Percentiles rank a stretch among this genome's conserved stretches.
phyloP scores from a whole-genome alignment of 2,797 vertebrate species.

The Enteromius argenteus region DNA sequence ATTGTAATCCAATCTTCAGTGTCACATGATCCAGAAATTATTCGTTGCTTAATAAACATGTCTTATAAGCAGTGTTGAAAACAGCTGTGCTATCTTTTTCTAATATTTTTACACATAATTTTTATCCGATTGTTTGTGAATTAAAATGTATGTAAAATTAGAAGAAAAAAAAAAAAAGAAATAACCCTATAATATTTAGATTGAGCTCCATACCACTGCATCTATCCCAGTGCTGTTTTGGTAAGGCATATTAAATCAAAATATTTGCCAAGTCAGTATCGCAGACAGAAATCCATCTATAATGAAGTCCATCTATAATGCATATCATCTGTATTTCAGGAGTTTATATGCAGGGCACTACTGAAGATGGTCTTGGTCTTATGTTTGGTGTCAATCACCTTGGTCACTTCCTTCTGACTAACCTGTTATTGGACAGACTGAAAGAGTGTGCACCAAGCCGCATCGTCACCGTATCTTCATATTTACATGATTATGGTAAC shows the following conservation, averaged over 20 bases:
- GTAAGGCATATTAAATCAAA: not conserved
- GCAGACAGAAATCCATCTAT: not conserved
- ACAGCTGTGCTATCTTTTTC: not conserved
- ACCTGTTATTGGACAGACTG: slow-evolving; percentile 70
- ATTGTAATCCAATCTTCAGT: not conserved
- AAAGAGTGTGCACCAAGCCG: slow-evolving; percentile 70
- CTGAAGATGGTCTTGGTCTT: slow-evolving; percentile 73
- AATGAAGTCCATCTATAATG: not conserved
- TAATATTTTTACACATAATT: too few species aligned
- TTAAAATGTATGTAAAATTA: too few species aligned
- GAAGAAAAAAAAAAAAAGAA: too few species aligned
- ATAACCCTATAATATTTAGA: too few species aligned
- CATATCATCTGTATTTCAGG: slow-evolving; percentile 57
- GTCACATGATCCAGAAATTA: not conserved
- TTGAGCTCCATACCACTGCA: too few species aligned
- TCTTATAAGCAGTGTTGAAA: not conserved
- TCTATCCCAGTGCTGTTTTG: not conserved
- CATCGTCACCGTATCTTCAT: slow-evolving; percentile 70
- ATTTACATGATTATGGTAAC: slow-evolving; percentile 61
- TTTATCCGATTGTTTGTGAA: too few species aligned
- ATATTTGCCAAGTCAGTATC: not conserved
- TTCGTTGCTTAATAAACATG: not conserved
- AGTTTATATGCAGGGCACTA: slow-evolving; percentile 63
- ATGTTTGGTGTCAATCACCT: slow-evolving; percentile 78
- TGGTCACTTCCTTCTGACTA: slow-evolving; percentile 76